Conservation (phyloP, 2,113 vertebrate species). For the Menidia beryllina region DNA sequence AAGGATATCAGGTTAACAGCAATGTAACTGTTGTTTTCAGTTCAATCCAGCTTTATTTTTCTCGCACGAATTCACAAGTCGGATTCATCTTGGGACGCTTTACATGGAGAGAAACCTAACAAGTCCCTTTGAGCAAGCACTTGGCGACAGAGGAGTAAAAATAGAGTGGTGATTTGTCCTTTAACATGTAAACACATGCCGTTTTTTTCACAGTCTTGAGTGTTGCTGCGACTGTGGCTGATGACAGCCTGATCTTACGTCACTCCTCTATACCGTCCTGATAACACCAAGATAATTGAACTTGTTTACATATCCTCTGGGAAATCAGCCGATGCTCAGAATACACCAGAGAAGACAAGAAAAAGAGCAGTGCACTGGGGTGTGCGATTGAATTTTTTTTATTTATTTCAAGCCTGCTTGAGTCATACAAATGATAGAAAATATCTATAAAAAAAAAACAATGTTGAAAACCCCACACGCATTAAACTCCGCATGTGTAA, state of each 20-base stretch:
- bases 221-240: slow-evolving; percentile 27
- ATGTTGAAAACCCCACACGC: too few species aligned
- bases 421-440: slow-evolving; percentile 56
- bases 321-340: slow-evolving; percentile 77
- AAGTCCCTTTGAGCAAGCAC: neutral
- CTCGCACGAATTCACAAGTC: neutral
- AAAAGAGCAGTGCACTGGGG: slow-evolving; percentile 42
- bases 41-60: too few species aligned
- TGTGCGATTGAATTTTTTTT: slow-evolving; percentile 30
- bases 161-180: slow-evolving; percentile 13
- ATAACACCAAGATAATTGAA: slow-evolving; percentile 77
- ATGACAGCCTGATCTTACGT: slow-evolving; percentile 54
- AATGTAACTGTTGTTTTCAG: neutral
- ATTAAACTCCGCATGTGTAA: slow-evolving; percentile 32
- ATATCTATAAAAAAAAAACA: neutral
- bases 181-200: slow-evolving; percentile 37
- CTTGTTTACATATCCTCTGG: slow-evolving; percentile 80
- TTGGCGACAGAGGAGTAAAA: neutral
- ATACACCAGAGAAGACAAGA: slow-evolving; percentile 61
- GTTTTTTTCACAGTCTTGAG: slow-evolving; percentile 34
- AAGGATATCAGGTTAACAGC: neutral
- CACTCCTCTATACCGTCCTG: slow-evolving; percentile 66
- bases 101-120: slow-evolving; percentile 1
- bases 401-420: slow-evolving; percentile 45
- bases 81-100: neutral